Conservation (phyloP, 2,113 vertebrate genomes). For the Dicaeum eximium region DNA sequence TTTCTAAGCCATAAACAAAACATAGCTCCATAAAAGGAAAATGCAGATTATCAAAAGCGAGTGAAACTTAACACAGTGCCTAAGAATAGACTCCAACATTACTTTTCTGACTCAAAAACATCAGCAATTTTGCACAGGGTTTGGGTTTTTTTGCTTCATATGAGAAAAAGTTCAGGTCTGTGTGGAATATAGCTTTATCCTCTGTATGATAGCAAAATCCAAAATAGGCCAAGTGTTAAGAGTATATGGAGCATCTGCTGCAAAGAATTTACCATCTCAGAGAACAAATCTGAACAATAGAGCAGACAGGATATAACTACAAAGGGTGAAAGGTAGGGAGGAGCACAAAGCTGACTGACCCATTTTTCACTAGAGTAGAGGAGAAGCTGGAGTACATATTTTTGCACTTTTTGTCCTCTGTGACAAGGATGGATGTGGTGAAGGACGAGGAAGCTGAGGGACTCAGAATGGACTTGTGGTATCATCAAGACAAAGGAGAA, state of each 20-base stretch:
- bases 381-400: neutral
- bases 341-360: neutral
- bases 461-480: neutral
- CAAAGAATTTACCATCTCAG: neutral
- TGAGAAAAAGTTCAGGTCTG: neutral
- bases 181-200: neutral
- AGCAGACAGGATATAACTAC: neutral
- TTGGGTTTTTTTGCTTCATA: neutral
- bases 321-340: neutral
- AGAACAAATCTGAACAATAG: neutral
- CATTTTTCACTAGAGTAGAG: neutral
- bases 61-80: constrained; percentile 22
- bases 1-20: constrained; percentile 72
- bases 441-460: neutral
- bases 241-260: neutral
- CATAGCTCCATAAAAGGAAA: constrained; percentile 40
- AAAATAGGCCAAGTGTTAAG: neutral
- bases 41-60: constrained; percentile 31
- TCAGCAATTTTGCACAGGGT: neutral
- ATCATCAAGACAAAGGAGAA: neutral
- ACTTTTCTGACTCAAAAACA: neutral
- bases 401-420: neutral
- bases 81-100: constrained; percentile 1
- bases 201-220: neutral
- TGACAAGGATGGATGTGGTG: neutral